These are phyloP conservation scores for Spodoptera exigua DNA, from an alignment of 2,888 invertebrate species.

Conservation along the genomic window DNA sequence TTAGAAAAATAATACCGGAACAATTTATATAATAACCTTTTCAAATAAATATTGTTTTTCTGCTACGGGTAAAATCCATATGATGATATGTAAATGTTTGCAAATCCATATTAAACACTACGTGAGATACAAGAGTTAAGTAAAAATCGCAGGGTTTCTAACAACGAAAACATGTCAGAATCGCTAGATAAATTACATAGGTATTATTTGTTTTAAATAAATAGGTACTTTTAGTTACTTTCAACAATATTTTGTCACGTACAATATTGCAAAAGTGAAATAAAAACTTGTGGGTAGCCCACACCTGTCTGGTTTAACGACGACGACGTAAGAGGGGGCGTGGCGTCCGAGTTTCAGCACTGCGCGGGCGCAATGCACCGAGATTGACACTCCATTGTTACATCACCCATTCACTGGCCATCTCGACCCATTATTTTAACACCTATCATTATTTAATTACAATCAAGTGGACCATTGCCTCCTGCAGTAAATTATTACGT, in stretches of 20 bases:
- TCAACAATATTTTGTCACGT: slow-evolving; percentile 38
- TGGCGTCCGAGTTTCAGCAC: slow-evolving; percentile 40
- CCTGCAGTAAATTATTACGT: slow-evolving; percentile 59
- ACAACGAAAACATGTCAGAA: background rate
- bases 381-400: slow-evolving; percentile 70
- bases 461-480: slow-evolving; percentile 61
- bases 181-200: slow-evolving; percentile 1
- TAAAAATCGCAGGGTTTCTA: slow-evolving; percentile 6
- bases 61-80: no score
- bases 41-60: no score
- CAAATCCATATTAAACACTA: background rate
- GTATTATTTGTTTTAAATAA: slow-evolving; percentile 20
- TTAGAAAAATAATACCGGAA: no score
- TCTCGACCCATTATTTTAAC: slow-evolving; percentile 67
- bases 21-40: no score
- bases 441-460: slow-evolving; percentile 72
- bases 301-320: slow-evolving; percentile 57
- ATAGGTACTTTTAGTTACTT: slow-evolving; percentile 18
- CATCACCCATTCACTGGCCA: slow-evolving; percentile 75
- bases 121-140: slow-evolving; percentile 9
- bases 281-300: slow-evolving; percentile 42
- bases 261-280: slow-evolving; percentile 47
- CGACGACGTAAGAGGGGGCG: slow-evolving; percentile 58
- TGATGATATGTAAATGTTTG: no score
- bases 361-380: slow-evolving; percentile 50